Base-by-base conservation (phyloP, 1,140 invertebrate species). In the Neelides sp. region DNA sequence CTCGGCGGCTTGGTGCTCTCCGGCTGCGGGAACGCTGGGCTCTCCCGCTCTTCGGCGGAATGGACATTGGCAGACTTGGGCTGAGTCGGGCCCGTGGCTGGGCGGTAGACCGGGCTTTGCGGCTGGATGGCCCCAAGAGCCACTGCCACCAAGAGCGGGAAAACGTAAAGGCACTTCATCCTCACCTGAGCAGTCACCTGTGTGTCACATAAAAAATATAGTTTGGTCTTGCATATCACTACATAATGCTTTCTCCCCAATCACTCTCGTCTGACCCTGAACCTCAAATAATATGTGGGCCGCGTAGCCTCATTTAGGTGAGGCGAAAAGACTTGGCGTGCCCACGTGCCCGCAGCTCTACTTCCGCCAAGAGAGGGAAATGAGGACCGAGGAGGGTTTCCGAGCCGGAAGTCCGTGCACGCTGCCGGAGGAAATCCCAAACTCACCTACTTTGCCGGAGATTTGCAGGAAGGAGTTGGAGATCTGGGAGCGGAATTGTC, bases 81-180 rank as follows among this genome's bases (percentile, higher is more conserved):
- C 12, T 17, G 19, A 30, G 15, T 13, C 10, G 44, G 8, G 12
- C 27, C 13, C 1, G 36, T 37, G 8, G 26, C 20, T 4, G 51
- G 22, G 17, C 22, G 8, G 51, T 53, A 53, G 8, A 53, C 51
- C 1, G 51, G 51, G 15, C 27, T 42, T 37, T 7, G 43, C 50
- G 19, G 51, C 51, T 1, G 19, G 8, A n/a, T n/a, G n/a, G n/a
- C n/a, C n/a, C n/a, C n/a, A n/a, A n/a, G n/a, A 15, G 44, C 39
- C 13, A 48, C 10, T 28, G 45, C 51, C 23, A 42, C n/a, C 24
- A 52, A 22, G n/a, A 52, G 35, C 4, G 30, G 17, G 13, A 49
- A 2, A 27, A 49, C 27, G 22, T 49, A 49, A 15, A 30, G 23
- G 7, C 19, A 40, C 28, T 50, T 42, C 48, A 50, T 50, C 28